These are phyloP conservation scores for Mallateleia sp. DNA, from an alignment of 2,888 invertebrate species.

Conservation along the genomic window DNA sequence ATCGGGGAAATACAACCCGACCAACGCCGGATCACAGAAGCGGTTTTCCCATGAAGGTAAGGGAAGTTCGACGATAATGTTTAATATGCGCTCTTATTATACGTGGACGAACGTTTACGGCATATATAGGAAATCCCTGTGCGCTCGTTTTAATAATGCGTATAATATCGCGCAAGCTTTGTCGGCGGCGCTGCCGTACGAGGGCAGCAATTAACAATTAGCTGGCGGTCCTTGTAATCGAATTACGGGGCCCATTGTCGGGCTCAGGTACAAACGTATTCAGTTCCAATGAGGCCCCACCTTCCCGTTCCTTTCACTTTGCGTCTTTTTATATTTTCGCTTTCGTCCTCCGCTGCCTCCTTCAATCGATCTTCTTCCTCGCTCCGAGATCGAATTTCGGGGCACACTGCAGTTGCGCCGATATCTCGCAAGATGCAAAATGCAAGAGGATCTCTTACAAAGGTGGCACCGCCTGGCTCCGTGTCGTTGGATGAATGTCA, in stretches of 20 bases:
- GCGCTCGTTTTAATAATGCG: constrained; percentile 87
- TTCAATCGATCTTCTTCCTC: constrained; percentile 76
- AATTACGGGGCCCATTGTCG: constrained; percentile 89
- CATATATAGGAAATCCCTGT: constrained; percentile 75
- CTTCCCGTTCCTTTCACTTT: constrained; percentile 79
- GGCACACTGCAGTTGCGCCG: constrained; percentile 82
- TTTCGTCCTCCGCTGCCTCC: constrained; percentile 62
- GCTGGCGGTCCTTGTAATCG: constrained; percentile 90
- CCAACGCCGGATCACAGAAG: background rate
- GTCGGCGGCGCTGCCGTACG: constrained; percentile 85
- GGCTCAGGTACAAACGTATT: constrained; percentile 89
- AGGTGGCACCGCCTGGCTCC: constrained; percentile 84
- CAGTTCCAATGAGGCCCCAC: constrained; percentile 84
- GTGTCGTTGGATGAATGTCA: constrained; percentile 85
- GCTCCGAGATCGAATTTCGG: constrained; percentile 87
- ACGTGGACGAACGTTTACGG: constrained; percentile 61
- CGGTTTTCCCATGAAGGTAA: constrained; percentile 69
- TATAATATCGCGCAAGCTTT: constrained; percentile 84
- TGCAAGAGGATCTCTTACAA: constrained; percentile 89
- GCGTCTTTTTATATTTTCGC: constrained; percentile 76
- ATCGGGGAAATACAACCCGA: constrained; percentile 44
- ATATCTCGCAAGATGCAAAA: constrained; percentile 86
- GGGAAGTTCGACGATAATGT: constrained; percentile 65
- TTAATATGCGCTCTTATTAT: constrained; percentile 76
- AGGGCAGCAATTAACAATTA: constrained; percentile 89